Evolutionary conservation across 1,140 invertebrate genomes (phyloP), one percentile per base, ranked within the genome.

Genomic region (Pogonus chalceus): DNA sequence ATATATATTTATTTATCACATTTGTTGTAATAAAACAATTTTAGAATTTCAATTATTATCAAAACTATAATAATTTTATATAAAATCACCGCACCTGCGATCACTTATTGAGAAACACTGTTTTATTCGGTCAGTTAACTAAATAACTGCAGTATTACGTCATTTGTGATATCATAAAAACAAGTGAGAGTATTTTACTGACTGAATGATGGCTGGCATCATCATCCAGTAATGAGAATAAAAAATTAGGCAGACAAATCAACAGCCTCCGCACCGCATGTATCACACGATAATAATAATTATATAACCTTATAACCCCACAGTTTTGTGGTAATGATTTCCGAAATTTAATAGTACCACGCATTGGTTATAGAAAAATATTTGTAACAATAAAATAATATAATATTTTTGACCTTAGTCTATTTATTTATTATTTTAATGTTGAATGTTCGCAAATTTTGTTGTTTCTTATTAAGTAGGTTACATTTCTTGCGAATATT

Each of bases 111-210:
- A 7, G 4, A 14, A 14, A 7, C 18, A 43, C 37, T 43, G 37
- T 16, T 43, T 4, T 18, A 12, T 7, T 43, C 18, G 37, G 37
- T 43, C 37, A 43, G 37, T 43, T 43, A 43, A 43, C 37, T 43
- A 43, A 43, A 43, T 43, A 43, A 43, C 37, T 43, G 37, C 37
- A 43, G 37, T 43, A 18, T 43, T 43, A 16, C 37, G 37, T 43
- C 37, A 43, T 16, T 43, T 7, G 18, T 43, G 37, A 43, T 43
- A 43, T 43, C 37, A 43, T 43, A 16, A 43, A 43, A 43, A 43
- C 9, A 43, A 43, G 37, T 43, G 37, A 43, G 37, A 43, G 37
- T 43, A 9, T 43, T 43, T 43, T 12, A 43, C 7, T 43, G 18
- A 12, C 37, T 18, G 37, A 43, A 43, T 43, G 37, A 43, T 16